Percentiles rank a stretch among this genome's conserved stretches.
Conservation (phyloP, 2,888 invertebrate species). For the Watsonalla cultraria region DNA sequence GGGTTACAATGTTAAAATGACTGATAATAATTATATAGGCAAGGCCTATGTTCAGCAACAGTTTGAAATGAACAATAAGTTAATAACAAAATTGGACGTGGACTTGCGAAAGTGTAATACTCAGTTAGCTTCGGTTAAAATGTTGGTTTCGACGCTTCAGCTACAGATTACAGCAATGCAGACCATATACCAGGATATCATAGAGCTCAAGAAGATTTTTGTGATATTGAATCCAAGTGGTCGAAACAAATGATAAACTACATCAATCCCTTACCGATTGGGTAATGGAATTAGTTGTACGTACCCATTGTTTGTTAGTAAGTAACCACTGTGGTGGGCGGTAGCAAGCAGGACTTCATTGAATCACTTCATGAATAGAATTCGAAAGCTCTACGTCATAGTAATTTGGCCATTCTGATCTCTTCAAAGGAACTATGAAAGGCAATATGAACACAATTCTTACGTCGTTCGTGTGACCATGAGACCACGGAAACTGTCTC, state of each 20-base stretch:
- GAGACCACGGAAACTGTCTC: conserved; percentile 12
- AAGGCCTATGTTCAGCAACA: conserved; percentile 15
- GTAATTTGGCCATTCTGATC: neutral
- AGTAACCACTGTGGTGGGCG: too few species aligned
- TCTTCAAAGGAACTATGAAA: neutral
- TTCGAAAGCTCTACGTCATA: neutral
- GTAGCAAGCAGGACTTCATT: too few species aligned
- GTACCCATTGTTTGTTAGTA: too few species aligned
- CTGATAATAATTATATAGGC: neutral
- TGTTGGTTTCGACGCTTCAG: conserved; percentile 44
- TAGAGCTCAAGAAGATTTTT: conserved; percentile 52
- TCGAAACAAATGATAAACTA: conserved; percentile 15
- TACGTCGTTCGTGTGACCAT: conserved; percentile 3
- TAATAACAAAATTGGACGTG: conserved; percentile 34
- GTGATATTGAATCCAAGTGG: conserved; percentile 42
- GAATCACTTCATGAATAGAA: too few species aligned
- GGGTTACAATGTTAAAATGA: neutral
- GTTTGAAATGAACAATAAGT: conserved; percentile 31
- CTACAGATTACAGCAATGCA: conserved; percentile 41
- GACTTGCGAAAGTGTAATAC: conserved; percentile 35
- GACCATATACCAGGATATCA: conserved; percentile 41
- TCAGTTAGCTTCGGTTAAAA: conserved; percentile 38
- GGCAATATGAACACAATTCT: neutral
- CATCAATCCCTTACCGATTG: too few species aligned
- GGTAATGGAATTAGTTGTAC: too few species aligned